Evolutionary conservation across 2,888 invertebrate species (phyloP), one percentile per base, ranked within the genome.

Genomic region (Hypomecis punctinalis): DNA sequence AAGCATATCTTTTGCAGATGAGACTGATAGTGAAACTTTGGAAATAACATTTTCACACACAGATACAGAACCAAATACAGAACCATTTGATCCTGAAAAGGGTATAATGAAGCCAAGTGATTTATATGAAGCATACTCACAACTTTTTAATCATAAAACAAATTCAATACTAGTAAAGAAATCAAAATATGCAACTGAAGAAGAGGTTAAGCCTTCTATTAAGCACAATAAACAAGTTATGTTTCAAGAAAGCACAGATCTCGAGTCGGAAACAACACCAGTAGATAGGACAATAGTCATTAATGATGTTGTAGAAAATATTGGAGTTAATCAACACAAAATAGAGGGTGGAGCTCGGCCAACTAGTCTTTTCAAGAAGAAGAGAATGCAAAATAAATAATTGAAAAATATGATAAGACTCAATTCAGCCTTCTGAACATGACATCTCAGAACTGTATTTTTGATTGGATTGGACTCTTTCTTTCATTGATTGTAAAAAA

Each of bases 81-180:
- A 80, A 60, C 72, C 76, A 10, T 90, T 85, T 74, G 71, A 85
- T 71, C 71, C 80, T 62, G 70, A 77, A 6, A 79, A 77, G 63
- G 91, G 89, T 37, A 86, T 93, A 51, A 70, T 69, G 37, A 93
- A 89, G 72, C 93, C 93, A 46, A 90, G 89, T 79, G 93, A 93
- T 76, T 76, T 93, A 54, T 93, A 93, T 81, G 71, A 77, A 74
- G 85, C 81, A 37, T 83, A 82, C 71, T 71, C 85, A 23, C 69
- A 80, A 63, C 71, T 79, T 6, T 86, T 88, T 74, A 70, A 68
- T 45, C 75, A 68, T 71, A 81, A 81, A 76, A 82, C 82, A 39
- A 83, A 76, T 61, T 90, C 93, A 36, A 91, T 93, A 68, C 80
- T 93, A 23, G 23, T 23, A 6, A 93, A 89, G 73, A 90, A 90